Conservation (phyloP, 1,140 invertebrate genomes). For the Antheraea mylitta region DNA sequence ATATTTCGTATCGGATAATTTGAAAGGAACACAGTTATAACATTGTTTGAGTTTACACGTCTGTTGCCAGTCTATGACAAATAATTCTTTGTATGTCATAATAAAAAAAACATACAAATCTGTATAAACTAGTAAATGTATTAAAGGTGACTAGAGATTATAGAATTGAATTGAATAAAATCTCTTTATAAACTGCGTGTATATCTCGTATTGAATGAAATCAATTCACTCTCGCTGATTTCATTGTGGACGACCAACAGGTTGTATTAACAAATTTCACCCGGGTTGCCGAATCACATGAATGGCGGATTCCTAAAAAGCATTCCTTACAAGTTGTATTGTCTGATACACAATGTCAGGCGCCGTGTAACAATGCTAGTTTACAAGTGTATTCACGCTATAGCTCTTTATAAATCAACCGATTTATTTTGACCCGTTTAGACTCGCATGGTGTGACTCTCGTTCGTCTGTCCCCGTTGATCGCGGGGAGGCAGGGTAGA, state of each 20-base stretch:
- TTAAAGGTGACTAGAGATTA: too few relatives aligned
- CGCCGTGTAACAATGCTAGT: slow-evolving; percentile 69
- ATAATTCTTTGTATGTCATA: too few relatives aligned
- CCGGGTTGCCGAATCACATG: slow-evolving; percentile 51
- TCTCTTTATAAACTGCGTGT: too few relatives aligned
- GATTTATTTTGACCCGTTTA: slow-evolving; percentile 55
- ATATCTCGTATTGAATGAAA: too few relatives aligned
- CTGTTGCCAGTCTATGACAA: too few relatives aligned
- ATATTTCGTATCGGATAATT: too few relatives aligned
- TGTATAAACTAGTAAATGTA: too few relatives aligned
- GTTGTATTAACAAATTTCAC: slow-evolving; percentile 62
- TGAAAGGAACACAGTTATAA: too few relatives aligned
- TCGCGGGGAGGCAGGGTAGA: slow-evolving; percentile 31
- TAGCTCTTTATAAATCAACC: slow-evolving; percentile 72
- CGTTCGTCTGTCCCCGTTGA: slow-evolving; percentile 31
- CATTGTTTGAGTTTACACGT: too few relatives aligned
- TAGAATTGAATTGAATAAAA: too few relatives aligned
- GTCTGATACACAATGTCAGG: slow-evolving; percentile 68
- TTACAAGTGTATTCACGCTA: slow-evolving; percentile 76
- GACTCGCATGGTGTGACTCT: slow-evolving; percentile 39
- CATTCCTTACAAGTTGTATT: slow-evolving; percentile 76
- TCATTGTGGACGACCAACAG: slow-evolving; percentile 57
- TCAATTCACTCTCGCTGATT: slow-evolving; percentile 42
- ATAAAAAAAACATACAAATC: too few relatives aligned
- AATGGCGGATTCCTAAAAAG: slow-evolving; percentile 76